phyloP scores from a whole-genome alignment of 2,888 invertebrate species.

The Torymus aiolomorphi region DNA sequence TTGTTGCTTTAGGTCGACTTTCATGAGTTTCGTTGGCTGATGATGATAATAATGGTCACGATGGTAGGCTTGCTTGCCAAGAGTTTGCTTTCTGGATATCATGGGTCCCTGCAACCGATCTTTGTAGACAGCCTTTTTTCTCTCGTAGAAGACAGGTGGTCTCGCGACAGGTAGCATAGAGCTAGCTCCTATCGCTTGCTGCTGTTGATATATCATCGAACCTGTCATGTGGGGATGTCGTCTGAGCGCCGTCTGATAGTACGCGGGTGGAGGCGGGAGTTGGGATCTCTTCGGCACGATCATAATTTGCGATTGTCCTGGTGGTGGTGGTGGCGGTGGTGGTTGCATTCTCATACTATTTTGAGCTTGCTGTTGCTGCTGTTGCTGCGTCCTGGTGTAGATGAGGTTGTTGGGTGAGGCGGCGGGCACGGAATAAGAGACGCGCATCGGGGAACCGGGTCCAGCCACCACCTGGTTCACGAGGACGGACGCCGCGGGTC shows the following conservation, averaged over 20 bases:
- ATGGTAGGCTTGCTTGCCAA: conserved; percentile 22
- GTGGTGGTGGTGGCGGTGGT: conserved; percentile 21
- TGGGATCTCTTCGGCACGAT: conserved; percentile 34
- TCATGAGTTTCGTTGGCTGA: conserved; percentile 62
- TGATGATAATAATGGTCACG: conserved; percentile 38
- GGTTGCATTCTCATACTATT: conserved; percentile 33
- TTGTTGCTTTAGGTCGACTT: conserved; percentile 62
- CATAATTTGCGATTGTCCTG: conserved; percentile 41
- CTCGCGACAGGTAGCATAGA: not conserved
- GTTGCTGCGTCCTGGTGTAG: conserved; percentile 24
- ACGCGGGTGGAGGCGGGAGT: not conserved
- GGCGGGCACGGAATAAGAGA: conserved; percentile 63
- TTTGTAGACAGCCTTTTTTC: conserved; percentile 68
- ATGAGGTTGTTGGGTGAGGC: conserved; percentile 25
- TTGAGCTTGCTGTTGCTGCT: not conserved
- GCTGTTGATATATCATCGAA: not conserved
- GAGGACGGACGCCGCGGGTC: conserved; percentile 30
- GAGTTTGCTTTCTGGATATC: conserved; percentile 58
- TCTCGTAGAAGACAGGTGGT: conserved; percentile 66
- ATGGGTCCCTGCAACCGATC: conserved; percentile 35
- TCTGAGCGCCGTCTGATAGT: conserved; percentile 43
- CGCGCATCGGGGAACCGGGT: conserved; percentile 59
- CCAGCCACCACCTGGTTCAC: conserved; percentile 58
- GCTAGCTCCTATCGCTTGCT: not conserved
- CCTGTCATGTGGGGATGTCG: conserved; percentile 56